Percentiles rank a stretch among this genome's conserved stretches.
Conservation (phyloP, 2,797 vertebrate species). For the Glyptemys insculpta region DNA sequence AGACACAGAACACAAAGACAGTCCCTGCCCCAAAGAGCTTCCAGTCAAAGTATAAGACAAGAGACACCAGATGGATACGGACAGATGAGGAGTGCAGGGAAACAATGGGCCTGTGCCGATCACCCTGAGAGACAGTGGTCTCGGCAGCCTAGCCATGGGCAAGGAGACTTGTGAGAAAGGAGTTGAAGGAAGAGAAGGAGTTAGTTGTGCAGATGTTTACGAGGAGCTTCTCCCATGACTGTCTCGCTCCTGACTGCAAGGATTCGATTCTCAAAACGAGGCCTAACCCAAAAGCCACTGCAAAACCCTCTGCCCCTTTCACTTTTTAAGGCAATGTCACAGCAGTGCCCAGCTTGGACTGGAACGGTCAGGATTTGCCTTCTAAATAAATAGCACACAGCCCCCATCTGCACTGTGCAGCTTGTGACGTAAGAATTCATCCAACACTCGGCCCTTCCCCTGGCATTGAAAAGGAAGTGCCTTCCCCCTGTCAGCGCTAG, state of each 20-base stretch:
- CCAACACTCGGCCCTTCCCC: neutral
- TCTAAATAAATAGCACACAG: neutral
- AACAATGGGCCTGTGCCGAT: neutral
- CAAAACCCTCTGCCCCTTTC: neutral
- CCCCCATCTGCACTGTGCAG: neutral
- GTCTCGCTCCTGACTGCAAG: neutral
- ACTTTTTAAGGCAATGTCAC: neutral
- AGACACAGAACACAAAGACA: too few relatives aligned
- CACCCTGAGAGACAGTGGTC: too few relatives aligned
- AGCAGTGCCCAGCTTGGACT: neutral
- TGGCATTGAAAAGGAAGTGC: neutral
- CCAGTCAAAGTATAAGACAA: too few relatives aligned
- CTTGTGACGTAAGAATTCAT: neutral
- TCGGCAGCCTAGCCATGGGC: too few relatives aligned
- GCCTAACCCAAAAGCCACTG: neutral
- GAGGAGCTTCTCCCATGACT: too few relatives aligned
- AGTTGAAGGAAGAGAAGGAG: too few relatives aligned
- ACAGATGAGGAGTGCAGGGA: neutral
- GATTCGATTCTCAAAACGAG: neutral
- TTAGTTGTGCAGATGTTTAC: too few relatives aligned
- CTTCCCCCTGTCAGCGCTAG: neutral
- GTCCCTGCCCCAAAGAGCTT: too few relatives aligned
- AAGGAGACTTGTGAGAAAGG: too few relatives aligned
- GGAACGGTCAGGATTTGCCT: neutral
- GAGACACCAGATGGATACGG: neutral